These are phyloP conservation scores for Gadopsis bispinosus DNA, from an alignment of 2,797 vertebrate genomes.

Conservation along the genomic window DNA sequence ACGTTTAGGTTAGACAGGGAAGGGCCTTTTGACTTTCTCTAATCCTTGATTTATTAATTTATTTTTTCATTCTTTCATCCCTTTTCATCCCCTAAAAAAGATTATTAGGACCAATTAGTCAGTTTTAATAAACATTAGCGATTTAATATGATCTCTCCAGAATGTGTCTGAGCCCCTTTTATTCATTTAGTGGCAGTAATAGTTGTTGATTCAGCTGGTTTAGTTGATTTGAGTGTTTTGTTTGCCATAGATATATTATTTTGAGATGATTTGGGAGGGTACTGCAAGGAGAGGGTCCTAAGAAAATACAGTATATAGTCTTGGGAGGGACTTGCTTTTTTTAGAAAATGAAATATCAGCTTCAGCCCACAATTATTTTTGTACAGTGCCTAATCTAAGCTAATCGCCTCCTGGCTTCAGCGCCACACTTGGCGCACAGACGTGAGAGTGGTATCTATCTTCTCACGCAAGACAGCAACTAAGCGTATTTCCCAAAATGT, in stretches of 20 bases:
- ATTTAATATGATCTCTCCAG: not conserved
- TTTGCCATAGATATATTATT: not conserved
- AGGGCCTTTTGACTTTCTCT: not conserved
- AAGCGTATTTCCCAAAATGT: conserved; percentile 12
- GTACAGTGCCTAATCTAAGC: not conserved
- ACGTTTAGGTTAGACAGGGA: not conserved
- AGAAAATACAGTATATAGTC: conserved; percentile 5
- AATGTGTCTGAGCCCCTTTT: not conserved
- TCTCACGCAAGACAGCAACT: conserved; percentile 2
- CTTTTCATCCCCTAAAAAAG: too few relatives aligned
- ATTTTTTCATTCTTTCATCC: not conserved
- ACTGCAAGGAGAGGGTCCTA: not conserved
- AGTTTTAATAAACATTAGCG: not conserved
- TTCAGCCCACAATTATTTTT: not conserved
- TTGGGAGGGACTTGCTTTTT: not conserved
- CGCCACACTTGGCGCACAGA: not conserved
- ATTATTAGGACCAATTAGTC: not conserved
- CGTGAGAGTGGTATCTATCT: conserved; percentile 7
- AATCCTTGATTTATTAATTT: not conserved
- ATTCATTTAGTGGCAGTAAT: not conserved
- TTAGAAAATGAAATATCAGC: not conserved
- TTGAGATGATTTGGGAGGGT: not conserved
- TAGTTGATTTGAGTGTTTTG: not conserved
- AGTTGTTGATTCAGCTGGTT: not conserved
- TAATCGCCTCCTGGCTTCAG: not conserved